phyloP scores from a whole-genome alignment of 2,888 invertebrate species.

The Axea sp. region DNA sequence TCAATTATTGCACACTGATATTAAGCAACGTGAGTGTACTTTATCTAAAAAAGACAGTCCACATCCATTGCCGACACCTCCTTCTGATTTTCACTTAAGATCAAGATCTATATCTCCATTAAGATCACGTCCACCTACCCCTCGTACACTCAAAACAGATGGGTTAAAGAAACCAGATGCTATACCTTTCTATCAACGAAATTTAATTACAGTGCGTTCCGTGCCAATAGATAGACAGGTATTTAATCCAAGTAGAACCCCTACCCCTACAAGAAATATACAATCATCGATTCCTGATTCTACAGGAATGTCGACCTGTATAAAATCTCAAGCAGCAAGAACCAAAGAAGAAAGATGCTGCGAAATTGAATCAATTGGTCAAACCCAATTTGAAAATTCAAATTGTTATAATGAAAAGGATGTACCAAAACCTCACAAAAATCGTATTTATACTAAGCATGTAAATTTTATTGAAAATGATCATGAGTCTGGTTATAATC shows the following conservation, averaged over 20 bases:
- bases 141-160: slow-evolving; percentile 75
- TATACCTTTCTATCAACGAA: slow-evolving; percentile 89
- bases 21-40: slow-evolving; percentile 61
- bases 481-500: slow-evolving; percentile 58
- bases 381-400: slow-evolving; percentile 77
- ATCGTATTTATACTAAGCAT: slow-evolving; percentile 67
- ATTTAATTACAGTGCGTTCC: slow-evolving; percentile 83
- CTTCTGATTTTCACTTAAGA: slow-evolving; percentile 74
- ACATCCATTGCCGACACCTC: slow-evolving; percentile 75
- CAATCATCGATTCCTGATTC: slow-evolving; percentile 87
- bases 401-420: slow-evolving; percentile 76
- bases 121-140: slow-evolving; percentile 82
- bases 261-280: slow-evolving; percentile 79
- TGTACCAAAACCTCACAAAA: slow-evolving; percentile 75
- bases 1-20: slow-evolving; percentile 73
- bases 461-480: slow-evolving; percentile 78
- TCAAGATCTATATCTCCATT: slow-evolving; percentile 81
- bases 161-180: slow-evolving; percentile 86
- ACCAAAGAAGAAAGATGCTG: slow-evolving; percentile 80
- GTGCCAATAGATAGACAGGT: slow-evolving; percentile 70
- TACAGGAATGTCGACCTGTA: slow-evolving; percentile 78
- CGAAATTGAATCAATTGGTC: slow-evolving; percentile 69
- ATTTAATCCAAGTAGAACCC: slow-evolving; percentile 74
- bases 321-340: slow-evolving; percentile 84
- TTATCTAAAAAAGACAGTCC: slow-evolving; percentile 67